Conservation (phyloP, 2,888 invertebrate species). For the Oeneis ivallda region DNA sequence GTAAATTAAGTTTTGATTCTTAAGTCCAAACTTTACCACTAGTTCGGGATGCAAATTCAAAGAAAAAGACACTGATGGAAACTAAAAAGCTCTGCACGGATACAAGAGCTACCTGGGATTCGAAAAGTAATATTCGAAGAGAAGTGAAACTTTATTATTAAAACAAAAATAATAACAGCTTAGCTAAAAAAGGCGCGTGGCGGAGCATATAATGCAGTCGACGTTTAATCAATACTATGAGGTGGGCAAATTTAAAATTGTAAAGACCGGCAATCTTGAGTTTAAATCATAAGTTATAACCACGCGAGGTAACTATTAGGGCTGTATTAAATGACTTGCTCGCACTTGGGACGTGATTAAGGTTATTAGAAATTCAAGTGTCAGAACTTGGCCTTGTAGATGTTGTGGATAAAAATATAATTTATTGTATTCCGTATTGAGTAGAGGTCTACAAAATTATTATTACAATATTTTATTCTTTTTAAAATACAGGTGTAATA, state of each 20-base stretch:
- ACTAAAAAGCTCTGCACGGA: too few relatives aligned
- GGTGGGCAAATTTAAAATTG: slow-evolving; percentile 28
- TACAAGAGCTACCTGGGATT: too few relatives aligned
- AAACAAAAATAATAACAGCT: background rate
- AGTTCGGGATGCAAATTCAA: too few relatives aligned
- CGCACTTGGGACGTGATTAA: slow-evolving; percentile 24
- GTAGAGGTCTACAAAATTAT: background rate
- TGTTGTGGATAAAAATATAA: slow-evolving; percentile 38
- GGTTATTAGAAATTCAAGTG: slow-evolving; percentile 26
- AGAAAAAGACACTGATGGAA: too few relatives aligned
- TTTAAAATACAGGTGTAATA: background rate
- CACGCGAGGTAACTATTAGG: slow-evolving; percentile 35
- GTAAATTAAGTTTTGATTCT: too few relatives aligned
- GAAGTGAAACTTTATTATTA: background rate
- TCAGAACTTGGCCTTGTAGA: slow-evolving; percentile 36
- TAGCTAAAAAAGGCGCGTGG: slow-evolving; percentile 15
- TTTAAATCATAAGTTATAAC: slow-evolving; percentile 37
- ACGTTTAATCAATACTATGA: slow-evolving; percentile 12
- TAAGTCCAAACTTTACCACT: too few relatives aligned
- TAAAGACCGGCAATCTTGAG: slow-evolving; percentile 31
- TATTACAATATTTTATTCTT: background rate
- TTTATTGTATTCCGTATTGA: slow-evolving; percentile 33
- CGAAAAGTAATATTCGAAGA: too few relatives aligned
- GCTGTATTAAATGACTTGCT: slow-evolving; percentile 26
- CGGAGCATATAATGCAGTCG: slow-evolving; percentile 9